These are phyloP conservation scores for Patiria pectinifera DNA, from an alignment of 53 echinoderm and acorn worm species.

Conservation along the genomic window DNA sequence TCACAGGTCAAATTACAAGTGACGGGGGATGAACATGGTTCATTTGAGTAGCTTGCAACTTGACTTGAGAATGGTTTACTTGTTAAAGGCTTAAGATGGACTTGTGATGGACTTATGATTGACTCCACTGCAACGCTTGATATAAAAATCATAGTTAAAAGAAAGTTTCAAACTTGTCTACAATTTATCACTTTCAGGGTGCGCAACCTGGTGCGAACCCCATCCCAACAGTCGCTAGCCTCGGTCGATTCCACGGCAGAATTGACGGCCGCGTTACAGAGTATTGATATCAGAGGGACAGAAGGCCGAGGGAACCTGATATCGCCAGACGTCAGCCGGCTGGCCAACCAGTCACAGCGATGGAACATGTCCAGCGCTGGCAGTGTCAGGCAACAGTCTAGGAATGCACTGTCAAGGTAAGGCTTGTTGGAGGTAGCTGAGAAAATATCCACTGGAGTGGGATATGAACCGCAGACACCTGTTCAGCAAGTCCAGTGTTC, in stretches of 20 bases:
- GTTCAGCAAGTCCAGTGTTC: neutral
- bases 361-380: conserved; percentile 17
- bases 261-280: conserved; percentile 66
- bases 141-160: neutral
- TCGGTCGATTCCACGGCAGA: conserved; percentile 74
- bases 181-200: conserved; percentile 64
- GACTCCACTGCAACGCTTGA: too few species aligned
- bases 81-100: too few species aligned
- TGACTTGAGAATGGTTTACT: too few species aligned
- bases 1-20: too few species aligned
- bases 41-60: too few species aligned
- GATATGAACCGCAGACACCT: neutral
- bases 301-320: conserved; percentile 4
- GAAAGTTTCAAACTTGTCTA: neutral
- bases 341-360: conserved; percentile 21
- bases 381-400: conserved; percentile 26
- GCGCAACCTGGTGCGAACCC: conserved; percentile 74
- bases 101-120: too few species aligned
- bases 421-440: neutral
- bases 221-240: conserved; percentile 74
- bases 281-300: conserved; percentile 47
- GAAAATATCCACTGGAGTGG: neutral
- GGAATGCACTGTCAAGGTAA: conserved; percentile 50
- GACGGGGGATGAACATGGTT: too few species aligned
- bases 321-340: conserved; percentile 30